Base-by-base conservation (phyloP, 2,888 invertebrate genomes). In the Crossocerus cetratus region DNA sequence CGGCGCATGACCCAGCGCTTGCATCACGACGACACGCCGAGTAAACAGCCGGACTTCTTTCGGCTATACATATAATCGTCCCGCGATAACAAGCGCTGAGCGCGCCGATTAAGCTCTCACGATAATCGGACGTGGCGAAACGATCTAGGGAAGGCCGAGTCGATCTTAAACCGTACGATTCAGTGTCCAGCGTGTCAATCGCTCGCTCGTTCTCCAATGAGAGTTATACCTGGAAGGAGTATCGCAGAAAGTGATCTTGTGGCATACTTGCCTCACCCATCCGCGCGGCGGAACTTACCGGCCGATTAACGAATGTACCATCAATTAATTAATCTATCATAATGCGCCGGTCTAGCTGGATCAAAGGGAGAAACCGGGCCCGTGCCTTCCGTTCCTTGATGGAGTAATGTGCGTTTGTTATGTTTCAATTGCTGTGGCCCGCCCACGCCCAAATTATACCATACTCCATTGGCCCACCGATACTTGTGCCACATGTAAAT, bases 341-440 rank as follows among this genome's bases (percentile, higher is more conserved):
- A 77, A 57, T 72, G 59, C 68, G 49, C 74, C 78, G 72, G 78
- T 74, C 75, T 61, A 73, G 69, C 32, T 73, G 83, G 85, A 84
- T 86, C 86, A 87, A 87, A 86, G 84, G 72, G 80, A 84, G 83
- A 74, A 80, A 78, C 77, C 55, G 61, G 81, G 82, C 82, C 81
- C 81, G 83, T 84, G 83, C 82, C 84, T 69, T 86, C 86, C 87
- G 87, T 79, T 83, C 73, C 83, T 86, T 87, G 88, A 88, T 88
- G 88, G 83, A 88, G 87, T 87, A 88, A 89, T 86, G 78, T 86
- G 88, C 88, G 88, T 88, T 88, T 86, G 86, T 89, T 87, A 87
- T 87, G 85, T 88, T 88, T 84, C 86, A 88, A 89, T 88, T 88
- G 86, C 54, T 49, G 49, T 61, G 54, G 5, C 54, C 81, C 81